Base-by-base conservation (phyloP, 2,888 invertebrate genomes). In the Plagiodera versicolora region DNA sequence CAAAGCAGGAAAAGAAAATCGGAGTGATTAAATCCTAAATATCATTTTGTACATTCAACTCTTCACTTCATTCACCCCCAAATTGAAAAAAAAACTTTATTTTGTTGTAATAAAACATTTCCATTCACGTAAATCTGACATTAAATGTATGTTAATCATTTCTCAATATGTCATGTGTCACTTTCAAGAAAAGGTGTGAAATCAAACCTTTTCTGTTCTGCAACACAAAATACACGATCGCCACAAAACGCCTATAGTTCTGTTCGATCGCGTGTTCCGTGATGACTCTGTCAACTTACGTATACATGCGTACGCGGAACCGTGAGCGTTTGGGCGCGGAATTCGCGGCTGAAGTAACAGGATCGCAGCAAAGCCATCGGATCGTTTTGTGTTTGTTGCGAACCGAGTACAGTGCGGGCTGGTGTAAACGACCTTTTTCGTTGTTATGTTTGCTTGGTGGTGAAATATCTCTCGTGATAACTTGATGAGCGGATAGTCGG, bases 401-500 rank as follows among this genome's bases (percentile, higher is more conserved):
- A 3, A 3, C 14, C n/a, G 48, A 8, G 20, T 2, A n/a, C 19
- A 11, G 8, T 9, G 28, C 16, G 32, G 11, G 10, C 18, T 54
- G n/a, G 16, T 32, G 47, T n/a, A 5, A 1, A 8, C 39, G 6
- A 56, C 52, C 59, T 60, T 32, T 48, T 18, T 18, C 8, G 14
- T 2, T 16, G 5, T 67, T 55, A 52, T 71, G 64, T 9, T 39
- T 14, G 59, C 72, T 68, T 69, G 47, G 56, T 74, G 60, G 18
- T 10, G 44, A 53, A 59, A 70, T 73, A 74, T 74, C 74, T 68
- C 65, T 66, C 75, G 75, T 77, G 77, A 75, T 76, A 77, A 78
- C 75, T 78, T 75, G 73, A 75, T 72, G 74, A 74, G 73, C 66
- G 66, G 66, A 70, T 67, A 64, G 55, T 20, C 24, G 17, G 48